Base-by-base conservation (phyloP, 2,797 vertebrate species). In the Acipenser ruthenus region DNA sequence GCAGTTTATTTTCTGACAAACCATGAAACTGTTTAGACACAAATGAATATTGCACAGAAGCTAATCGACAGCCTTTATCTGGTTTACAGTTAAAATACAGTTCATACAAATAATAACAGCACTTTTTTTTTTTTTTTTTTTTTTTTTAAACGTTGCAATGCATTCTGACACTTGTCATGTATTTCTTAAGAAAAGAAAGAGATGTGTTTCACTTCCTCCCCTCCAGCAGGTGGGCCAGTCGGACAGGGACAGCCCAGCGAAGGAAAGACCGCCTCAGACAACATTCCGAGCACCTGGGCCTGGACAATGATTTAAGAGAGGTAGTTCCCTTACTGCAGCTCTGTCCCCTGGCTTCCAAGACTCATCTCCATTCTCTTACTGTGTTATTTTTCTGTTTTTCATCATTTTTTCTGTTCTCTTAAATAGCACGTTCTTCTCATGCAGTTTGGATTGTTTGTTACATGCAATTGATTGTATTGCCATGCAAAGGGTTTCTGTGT, bases 301-400 rank as follows among this genome's bases (percentile, higher is more conserved):
- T 92, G 74, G 95, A 99, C 81, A 92, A 86, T 0, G 95, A 97
- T 51, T 72, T 93, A 70, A 91, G 90, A 84, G 96, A 94, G 92
- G 87, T 89, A 79, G 23, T 37, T 37, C 2, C 23, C 23, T 37
- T 37, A 37, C 23, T 37, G 23, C 23, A 37, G 23, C 23, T 37
- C 23, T 37, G 23, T 37, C 23, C 23, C 23, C 23, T 37, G 23
- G 23, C 23, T 37, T 37, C 23, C 23, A 67, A 7, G 75, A 74
- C 74, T 72, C 66, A 49, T 71, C 7, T 37, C 23, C 23, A 37
- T 37, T 37, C 23, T 37, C 23, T 37, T 37, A 37, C 23, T 37
- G 23, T 37, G 23, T 37, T 37, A 3, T 3, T 37, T 37, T 37
- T 37, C 23, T 37, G 23, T 37, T 37, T 37, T 37, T 37, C 23